These are phyloP conservation scores for Augochlorella aurata DNA, from an alignment of 2,888 invertebrate genomes.

Conservation along the genomic window DNA sequence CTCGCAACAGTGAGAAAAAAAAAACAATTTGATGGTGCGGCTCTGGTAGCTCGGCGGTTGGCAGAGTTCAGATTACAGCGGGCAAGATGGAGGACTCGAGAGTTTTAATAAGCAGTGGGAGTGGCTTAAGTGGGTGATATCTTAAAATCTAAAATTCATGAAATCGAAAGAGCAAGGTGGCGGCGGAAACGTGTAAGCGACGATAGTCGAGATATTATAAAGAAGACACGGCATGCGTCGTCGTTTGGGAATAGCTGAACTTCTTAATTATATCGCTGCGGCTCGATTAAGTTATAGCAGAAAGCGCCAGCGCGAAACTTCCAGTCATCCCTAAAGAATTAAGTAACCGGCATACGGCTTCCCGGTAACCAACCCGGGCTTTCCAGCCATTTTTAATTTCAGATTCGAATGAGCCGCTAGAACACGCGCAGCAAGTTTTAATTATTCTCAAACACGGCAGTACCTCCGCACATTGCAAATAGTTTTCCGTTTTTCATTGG, in stretches of 20 bases:
- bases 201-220: constrained; percentile 50
- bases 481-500: background rate
- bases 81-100: constrained; percentile 46
- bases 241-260: constrained; percentile 59
- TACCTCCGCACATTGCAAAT: background rate
- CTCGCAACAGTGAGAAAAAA: constrained; percentile 9
- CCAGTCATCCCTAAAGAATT: constrained; percentile 41
- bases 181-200: constrained; percentile 58
- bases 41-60: constrained; percentile 19
- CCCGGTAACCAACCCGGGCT: background rate
- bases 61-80: constrained; percentile 53
- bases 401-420: background rate
- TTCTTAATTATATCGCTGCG: constrained; percentile 61
- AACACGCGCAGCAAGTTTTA: constrained; percentile 1
- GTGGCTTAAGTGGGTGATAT: constrained; percentile 72
- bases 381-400: background rate
- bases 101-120: constrained; percentile 74
- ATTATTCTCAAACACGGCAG: background rate
- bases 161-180: constrained; percentile 65
- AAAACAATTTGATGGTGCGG: constrained; percentile 37
- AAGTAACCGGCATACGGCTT: constrained; percentile 7
- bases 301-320: constrained; percentile 30
- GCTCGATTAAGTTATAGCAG: constrained; percentile 41
- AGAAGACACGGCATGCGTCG: constrained; percentile 54
- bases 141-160: constrained; percentile 79